phyloP scores from a whole-genome alignment of 64 coral and sea anemone genomes.

The Cladopsammia gracilis region DNA sequence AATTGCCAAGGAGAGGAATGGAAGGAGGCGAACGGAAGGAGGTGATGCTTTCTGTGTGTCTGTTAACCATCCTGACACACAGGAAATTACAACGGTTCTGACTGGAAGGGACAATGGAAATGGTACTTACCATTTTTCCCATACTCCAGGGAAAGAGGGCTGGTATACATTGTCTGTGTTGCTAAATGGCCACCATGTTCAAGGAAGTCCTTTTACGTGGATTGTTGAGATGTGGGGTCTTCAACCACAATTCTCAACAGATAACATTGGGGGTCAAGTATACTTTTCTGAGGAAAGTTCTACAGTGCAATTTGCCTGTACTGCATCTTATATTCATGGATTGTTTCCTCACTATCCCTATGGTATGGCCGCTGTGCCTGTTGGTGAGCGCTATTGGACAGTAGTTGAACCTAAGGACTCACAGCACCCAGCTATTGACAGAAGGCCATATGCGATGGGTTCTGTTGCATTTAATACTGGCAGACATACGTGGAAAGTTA shows the following conservation, averaged over 20 bases:
- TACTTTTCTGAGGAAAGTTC: not conserved
- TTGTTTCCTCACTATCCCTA: too few species aligned
- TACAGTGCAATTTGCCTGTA: not conserved
- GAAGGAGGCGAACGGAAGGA: not conserved
- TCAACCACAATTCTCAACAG: too few species aligned
- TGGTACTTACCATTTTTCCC: not conserved
- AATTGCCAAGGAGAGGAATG: constrained; percentile 11
- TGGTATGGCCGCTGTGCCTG: too few species aligned
- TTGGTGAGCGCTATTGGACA: too few species aligned
- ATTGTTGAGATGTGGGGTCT: not conserved
- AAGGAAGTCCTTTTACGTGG: not conserved
- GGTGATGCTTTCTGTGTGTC: not conserved
- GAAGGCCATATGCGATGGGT: not conserved
- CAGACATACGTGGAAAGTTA: not conserved
- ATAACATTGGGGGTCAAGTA: not conserved
- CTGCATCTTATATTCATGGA: too few species aligned
- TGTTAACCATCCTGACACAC: not conserved
- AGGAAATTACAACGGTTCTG: not conserved
- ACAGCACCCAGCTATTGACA: not conserved
- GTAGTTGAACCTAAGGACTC: too few species aligned
- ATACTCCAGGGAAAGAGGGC: not conserved
- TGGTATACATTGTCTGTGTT: not conserved
- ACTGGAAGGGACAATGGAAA: not conserved
- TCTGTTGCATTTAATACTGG: not conserved
- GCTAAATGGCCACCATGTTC: not conserved